Conservation (phyloP, 2,888 invertebrate genomes). For the Cyclophora albipunctata region DNA sequence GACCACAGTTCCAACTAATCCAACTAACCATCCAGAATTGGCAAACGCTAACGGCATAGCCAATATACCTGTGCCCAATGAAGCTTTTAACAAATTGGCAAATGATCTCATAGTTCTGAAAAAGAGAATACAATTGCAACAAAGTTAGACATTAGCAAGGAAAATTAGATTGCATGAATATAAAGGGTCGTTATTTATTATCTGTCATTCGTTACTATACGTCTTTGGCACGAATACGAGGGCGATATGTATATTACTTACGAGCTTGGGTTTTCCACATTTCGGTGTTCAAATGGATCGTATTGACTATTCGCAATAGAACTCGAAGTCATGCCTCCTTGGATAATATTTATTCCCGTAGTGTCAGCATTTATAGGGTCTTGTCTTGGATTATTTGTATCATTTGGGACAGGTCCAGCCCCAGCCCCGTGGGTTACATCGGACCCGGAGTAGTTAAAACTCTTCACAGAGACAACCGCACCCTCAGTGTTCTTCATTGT, state of each 20-base stretch:
- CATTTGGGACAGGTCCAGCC: too few relatives aligned
- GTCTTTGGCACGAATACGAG: too few relatives aligned
- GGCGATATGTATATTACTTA: constrained; percentile 31
- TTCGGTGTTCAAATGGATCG: constrained; percentile 56
- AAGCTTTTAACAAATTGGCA: constrained; percentile 63
- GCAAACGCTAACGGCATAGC: constrained; percentile 83
- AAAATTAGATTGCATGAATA: too few relatives aligned
- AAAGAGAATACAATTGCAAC: constrained; percentile 10
- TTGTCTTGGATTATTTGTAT: too few relatives aligned
- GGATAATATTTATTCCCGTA: not conserved
- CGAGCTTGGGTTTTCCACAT: constrained; percentile 57
- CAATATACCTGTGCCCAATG: constrained; percentile 82
- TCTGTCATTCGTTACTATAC: too few relatives aligned
- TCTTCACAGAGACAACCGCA: too few relatives aligned
- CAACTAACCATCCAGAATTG: constrained; percentile 80
- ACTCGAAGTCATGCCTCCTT: not conserved
- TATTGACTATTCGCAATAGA: constrained; percentile 22
- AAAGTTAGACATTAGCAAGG: too few relatives aligned
- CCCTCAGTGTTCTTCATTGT: too few relatives aligned
- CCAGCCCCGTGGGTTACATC: too few relatives aligned
- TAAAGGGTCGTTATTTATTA: too few relatives aligned
- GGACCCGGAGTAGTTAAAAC: too few relatives aligned
- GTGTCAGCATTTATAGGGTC: too few relatives aligned
- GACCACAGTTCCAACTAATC: constrained; percentile 69
- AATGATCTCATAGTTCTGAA: constrained; percentile 59